These are phyloP conservation scores for Polymixis lichenea DNA, from an alignment of 2,888 invertebrate genomes.

Conservation along the genomic window DNA sequence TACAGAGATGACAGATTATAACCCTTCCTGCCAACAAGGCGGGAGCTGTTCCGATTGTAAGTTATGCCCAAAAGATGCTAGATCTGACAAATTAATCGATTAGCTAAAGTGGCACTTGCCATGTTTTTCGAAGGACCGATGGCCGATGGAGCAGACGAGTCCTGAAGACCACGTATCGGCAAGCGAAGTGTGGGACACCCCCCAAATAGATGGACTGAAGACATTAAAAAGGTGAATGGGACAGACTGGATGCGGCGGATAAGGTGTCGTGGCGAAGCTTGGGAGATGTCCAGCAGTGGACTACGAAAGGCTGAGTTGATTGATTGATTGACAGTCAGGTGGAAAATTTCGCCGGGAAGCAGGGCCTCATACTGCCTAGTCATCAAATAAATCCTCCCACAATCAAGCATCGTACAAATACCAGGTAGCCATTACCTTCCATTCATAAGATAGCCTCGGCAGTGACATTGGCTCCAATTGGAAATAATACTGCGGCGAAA, in stretches of 20 bases:
- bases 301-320: not conserved
- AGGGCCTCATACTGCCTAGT: constrained; percentile 4
- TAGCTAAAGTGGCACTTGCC: not conserved
- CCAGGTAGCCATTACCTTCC: constrained; percentile 57
- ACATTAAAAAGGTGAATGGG: not conserved
- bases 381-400: constrained; percentile 26
- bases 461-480: constrained; percentile 78
- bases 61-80: not conserved
- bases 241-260: not conserved
- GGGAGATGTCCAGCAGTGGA: not conserved
- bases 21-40: not conserved
- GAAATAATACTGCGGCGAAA: constrained; percentile 69
- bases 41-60: no score
- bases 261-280: not conserved
- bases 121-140: not conserved
- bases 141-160: not conserved
- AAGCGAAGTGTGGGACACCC: not conserved
- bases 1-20: not conserved
- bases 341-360: no score
- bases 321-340: not conserved
- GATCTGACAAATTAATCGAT: not conserved
- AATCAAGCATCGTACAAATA: constrained; percentile 26
- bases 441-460: constrained; percentile 69
- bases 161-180: not conserved
- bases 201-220: not conserved